Conservation (phyloP, 2,113 vertebrate genomes). For the Tychaedon coryphoeus region DNA sequence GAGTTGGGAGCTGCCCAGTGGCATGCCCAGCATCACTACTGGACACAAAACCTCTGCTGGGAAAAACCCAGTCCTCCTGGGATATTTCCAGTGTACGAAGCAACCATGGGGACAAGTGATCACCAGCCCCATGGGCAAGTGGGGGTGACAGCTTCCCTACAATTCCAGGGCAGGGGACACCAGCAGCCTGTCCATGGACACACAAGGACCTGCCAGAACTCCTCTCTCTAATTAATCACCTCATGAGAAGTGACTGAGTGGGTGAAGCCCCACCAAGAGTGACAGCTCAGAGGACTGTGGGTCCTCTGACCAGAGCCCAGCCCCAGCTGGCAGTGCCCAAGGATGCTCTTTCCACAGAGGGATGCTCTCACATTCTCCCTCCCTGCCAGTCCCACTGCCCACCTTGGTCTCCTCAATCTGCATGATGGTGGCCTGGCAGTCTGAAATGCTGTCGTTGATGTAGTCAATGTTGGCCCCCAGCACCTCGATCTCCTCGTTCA, state of each 20-base stretch:
- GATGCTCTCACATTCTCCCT: background rate
- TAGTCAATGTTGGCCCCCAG: slow-evolving; percentile 97
- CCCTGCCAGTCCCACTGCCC: background rate
- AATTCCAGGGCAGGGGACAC: background rate
- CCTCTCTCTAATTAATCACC: background rate
- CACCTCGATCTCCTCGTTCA: slow-evolving; percentile 92
- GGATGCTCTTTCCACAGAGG: background rate
- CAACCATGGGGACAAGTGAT: background rate
- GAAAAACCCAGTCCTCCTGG: background rate
- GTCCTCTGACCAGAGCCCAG: background rate
- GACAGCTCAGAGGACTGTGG: background rate
- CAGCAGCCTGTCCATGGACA: background rate
- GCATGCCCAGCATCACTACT: background rate
- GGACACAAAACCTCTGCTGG: background rate
- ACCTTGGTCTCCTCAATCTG: slow-evolving; percentile 98
- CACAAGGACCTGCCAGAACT: background rate
- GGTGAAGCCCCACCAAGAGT: background rate
- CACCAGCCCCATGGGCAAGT: accelerated
- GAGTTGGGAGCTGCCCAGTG: background rate
- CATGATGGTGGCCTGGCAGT: slow-evolving; percentile 96
- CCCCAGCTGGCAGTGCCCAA: background rate
- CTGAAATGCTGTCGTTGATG: slow-evolving; percentile 93
- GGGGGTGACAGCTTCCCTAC: background rate
- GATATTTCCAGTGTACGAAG: background rate
- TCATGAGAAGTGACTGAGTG: background rate